Evolutionary conservation across 2,888 invertebrate species (phyloP), one percentile per base, ranked within the genome.

Genomic region (Melangyna quadrimaculata): DNA sequence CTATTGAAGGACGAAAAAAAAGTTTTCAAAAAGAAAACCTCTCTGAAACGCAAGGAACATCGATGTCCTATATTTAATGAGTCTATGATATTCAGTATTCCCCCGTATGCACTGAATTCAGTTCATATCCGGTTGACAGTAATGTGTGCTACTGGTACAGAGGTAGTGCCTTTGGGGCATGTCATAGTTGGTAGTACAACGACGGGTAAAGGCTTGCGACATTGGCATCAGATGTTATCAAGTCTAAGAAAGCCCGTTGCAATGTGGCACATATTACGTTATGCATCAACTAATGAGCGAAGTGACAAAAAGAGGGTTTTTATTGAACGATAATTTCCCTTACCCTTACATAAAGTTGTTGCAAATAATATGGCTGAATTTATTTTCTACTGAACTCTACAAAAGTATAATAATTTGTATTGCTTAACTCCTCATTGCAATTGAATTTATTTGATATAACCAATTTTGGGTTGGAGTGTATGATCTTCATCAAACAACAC

Each of bases 221-320:
- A 97, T 90, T 97, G 96, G 96, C 95, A 95, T 90, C 96, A 96
- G 92, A 97, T 97, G 96, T 93, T 97, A 90, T 94, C 95, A 40
- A 95, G 96, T 19, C 93, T 96, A 57, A 93, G 96, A 87, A 96
- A 96, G 90, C 96, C 96, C 0, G 95, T 96, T 9, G 95, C 96
- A 37, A 96, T 96, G 96, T 97, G 97, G 96, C 97, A 97, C 91
- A 94, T 95, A 40, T 92, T 97, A 53, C 92, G 96, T 32, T 90
- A 90, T 35, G 91, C 90, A 8, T 88, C 89, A 53, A 65, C 29
- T 0, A 55, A 55, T 37, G 80, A 72, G 17, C 75, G 61, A 61
- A 53, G 43, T 40, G 75, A 79, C 3, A 84, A 71, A 27, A 80
- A 75, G 29, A n/a, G 51, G 37, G 37, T 59, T 43, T 70, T 86